Evolutionary conservation across 2,113 vertebrate genomes (phyloP), one percentile per base, ranked within the genome.

Genomic region (Pituophis catenifer): DNA sequence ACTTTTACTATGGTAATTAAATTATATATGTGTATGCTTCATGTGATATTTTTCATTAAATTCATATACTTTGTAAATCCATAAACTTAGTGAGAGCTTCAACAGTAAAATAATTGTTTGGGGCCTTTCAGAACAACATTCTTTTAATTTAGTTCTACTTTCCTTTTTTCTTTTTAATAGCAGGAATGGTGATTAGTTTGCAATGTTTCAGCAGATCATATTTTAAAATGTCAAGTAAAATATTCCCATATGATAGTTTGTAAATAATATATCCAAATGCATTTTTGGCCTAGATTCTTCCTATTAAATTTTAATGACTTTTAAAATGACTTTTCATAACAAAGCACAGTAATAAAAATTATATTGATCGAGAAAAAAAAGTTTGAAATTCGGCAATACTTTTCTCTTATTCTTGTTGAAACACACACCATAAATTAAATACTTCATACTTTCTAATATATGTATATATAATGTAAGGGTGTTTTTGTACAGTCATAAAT

Each of bases 261-360:
- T 96, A 97, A 97, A 96, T 96, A 96, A 96, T 96, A 93, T 92
- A 96, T 94, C 94, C 3, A 94, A 89, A 89, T 94, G 81, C 23
- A 90, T 94, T 94, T 95, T 96, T 95, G 38, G 55, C 65, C 94
- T 93, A 95, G 86, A 89, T 94, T 94, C 12, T 12, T 1, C 88
- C 38, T 94, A 94, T 96, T 91, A 94, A 93, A 93, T 94, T 95
- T 92, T 0, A 1, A 24, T 92, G 89, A 89, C 52, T 94, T 88
- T 93, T 95, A 87, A 86, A 1, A 24, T 92, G 90, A 88, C 55
- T 94, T 88, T 93, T 95, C 89, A 86, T 50, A 91, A 85, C 59
- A 90, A 93, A 90, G 86, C 54, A 95, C 91, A 87, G 15, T 75
- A 29, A 50, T 95, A 92, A 95, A 95, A 95, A 95, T 90, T 3